Conservation (phyloP, 2,888 invertebrate genomes). For the Cerastoderma edule region DNA sequence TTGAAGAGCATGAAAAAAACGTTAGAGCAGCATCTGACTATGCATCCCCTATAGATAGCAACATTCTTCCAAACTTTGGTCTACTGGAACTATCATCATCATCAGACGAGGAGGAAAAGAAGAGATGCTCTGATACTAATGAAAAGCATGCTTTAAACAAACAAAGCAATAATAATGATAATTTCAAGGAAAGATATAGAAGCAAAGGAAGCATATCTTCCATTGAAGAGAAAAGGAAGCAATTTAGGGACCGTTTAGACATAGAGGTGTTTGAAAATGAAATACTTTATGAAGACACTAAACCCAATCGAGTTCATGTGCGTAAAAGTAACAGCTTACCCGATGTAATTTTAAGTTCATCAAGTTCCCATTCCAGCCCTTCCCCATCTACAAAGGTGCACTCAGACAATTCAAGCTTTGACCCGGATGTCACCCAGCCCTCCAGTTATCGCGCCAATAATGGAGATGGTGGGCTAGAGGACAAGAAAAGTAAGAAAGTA, state of each 20-base stretch:
- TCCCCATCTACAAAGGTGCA: neutral
- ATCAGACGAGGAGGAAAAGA: neutral
- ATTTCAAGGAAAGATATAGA: neutral
- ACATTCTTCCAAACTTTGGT: constrained; percentile 14
- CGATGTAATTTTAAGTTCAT: constrained; percentile 4
- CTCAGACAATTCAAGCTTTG: neutral
- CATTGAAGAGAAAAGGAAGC: constrained; percentile 6
- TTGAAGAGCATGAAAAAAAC: too few relatives aligned
- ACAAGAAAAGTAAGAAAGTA: neutral
- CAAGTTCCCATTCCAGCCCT: constrained; percentile 14
- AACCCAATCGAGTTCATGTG: neutral
- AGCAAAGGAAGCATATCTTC: constrained; percentile 14
- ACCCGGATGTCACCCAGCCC: neutral
- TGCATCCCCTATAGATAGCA: neutral
- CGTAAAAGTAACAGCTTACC: constrained; percentile 21
- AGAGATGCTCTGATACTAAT: neutral
- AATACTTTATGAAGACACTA: neutral
- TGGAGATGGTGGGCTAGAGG: neutral
- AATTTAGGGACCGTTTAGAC: neutral
- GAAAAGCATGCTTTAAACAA: neutral
- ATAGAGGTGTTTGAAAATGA: constrained; percentile 18
- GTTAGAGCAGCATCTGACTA: too few relatives aligned
- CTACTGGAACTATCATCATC: neutral
- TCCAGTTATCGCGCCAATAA: neutral
- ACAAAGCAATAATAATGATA: neutral